Evolutionary conservation across 2,797 vertebrate species (phyloP).

Genomic region (Meda fulgida): DNA sequence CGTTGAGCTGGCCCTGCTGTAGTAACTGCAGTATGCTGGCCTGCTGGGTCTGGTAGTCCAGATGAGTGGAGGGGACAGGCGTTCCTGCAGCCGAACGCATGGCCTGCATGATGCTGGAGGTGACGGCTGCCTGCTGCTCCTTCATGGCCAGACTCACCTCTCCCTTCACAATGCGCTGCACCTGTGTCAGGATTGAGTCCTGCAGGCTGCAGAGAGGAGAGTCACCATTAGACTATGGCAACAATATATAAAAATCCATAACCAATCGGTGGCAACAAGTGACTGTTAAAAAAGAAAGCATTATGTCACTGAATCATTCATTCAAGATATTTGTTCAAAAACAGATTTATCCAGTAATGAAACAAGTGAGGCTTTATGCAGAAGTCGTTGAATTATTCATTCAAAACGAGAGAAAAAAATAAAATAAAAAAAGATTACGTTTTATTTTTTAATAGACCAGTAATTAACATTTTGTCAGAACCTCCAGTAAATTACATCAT

Average conservation of each 20-base stretch:
- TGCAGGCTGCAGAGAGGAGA: slow-evolving; percentile 83
- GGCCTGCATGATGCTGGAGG: slow-evolving; percentile 97
- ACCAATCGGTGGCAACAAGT: neutral
- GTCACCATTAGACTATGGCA: neutral
- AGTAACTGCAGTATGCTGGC: slow-evolving; percentile 92
- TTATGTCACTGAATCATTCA: neutral
- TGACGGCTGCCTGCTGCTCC: slow-evolving; percentile 94
- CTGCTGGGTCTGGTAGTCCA: slow-evolving; percentile 96
- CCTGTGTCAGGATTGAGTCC: slow-evolving; percentile 92
- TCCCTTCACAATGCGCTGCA: slow-evolving; percentile 95
- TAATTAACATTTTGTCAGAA: neutral
- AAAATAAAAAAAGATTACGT: too few species aligned
- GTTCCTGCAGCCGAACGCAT: slow-evolving; percentile 96
- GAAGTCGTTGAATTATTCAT: neutral
- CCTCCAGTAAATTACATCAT: neutral
- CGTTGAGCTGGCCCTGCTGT: slow-evolving; percentile 97
- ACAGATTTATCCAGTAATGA: neutral
- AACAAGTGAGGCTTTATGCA: neutral
- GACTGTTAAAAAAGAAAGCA: neutral
- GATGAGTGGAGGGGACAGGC: slow-evolving; percentile 89
- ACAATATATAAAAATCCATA: neutral
- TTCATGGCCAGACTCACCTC: slow-evolving; percentile 96
- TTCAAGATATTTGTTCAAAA: too few species aligned
- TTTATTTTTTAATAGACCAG: neutral
- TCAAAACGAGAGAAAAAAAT: neutral